A percentile compares a stretch with the other conserved stretches of the same genome.
phyloP scores from a whole-genome alignment of 2,888 invertebrate genomes.

The Drosophila colorata region DNA sequence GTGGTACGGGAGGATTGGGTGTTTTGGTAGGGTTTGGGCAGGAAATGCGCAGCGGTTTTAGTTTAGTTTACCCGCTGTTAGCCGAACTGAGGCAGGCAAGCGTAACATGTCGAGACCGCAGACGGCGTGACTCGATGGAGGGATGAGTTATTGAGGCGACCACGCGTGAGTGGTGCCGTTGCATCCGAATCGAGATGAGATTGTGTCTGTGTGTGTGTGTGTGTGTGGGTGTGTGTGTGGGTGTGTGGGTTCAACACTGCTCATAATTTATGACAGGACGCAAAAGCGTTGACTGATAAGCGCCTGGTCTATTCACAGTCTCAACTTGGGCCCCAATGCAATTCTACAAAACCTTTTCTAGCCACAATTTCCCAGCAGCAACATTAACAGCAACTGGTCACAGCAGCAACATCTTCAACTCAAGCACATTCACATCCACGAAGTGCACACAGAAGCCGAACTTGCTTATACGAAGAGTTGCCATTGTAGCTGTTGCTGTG shows the following conservation, averaged over 20 bases:
- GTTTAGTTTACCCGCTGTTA: conserved; percentile 58
- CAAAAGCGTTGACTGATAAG: conserved; percentile 72
- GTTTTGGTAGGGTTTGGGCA: conserved; percentile 28
- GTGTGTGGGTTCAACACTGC: conserved; percentile 47
- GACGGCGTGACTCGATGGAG: conserved; percentile 71
- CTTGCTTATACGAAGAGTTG: conserved; percentile 48
- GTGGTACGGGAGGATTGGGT: conserved; percentile 2
- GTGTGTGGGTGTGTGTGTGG: conserved; percentile 25
- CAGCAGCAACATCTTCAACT: conserved; percentile 56
- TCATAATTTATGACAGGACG: conserved; percentile 70
- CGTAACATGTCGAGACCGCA: conserved; percentile 70
- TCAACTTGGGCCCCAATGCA: conserved; percentile 16
- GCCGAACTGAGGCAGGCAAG: conserved; percentile 60
- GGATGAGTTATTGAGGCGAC: conserved; percentile 72
- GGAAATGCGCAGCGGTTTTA: conserved; percentile 70
- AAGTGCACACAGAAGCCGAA: conserved; percentile 60
- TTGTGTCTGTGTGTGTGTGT: conserved; percentile 44
- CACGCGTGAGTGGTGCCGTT: conserved; percentile 60
- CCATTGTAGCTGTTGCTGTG: conserved; percentile 46
- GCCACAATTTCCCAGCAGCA: conserved; percentile 57
- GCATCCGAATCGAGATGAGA: conserved; percentile 9
- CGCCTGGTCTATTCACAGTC: conserved; percentile 8
- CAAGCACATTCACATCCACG: conserved; percentile 39
- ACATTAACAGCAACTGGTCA: conserved; percentile 28
- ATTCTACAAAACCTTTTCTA: conserved; percentile 27